Base-by-base conservation (phyloP, 2,888 invertebrate genomes). In the Leptinotarsa juncta region DNA sequence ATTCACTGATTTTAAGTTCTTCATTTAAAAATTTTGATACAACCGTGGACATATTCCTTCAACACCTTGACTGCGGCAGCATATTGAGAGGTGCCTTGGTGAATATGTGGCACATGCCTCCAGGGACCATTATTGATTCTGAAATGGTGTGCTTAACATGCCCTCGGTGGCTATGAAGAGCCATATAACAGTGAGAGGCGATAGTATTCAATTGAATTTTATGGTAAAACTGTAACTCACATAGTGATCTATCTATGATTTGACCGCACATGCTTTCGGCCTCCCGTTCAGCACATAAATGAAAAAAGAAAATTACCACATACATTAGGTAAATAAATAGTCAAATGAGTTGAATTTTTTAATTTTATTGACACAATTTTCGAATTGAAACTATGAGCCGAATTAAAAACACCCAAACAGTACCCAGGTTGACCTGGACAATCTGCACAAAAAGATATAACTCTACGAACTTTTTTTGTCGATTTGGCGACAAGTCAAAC, bases 401-500 rank as follows among this genome's bases (percentile, higher is more conserved):
- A 53, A n/a, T 53, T 42, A 10, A 42, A 53, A n/a, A 2, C n/a
- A 53, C 15, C n/a, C 15, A 53, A 53, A n/a, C 15, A n/a, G 51
- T 51, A 51, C 15, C 51, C n/a, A 53, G 53, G n/a, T 53, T n/a
- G 4, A n/a, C 53, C 15, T 7, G 53, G n/a, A 53, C 7, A 53
- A 53, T 53, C n/a, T 53, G 15, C 53, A 53, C 53, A 51, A 51
- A 51, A 16, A n/a, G 51, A 51, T 16, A 14, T 51, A 15, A 51
- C 51, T 51, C 51, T 1, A n/a, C 53, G 53, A 53, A 53, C 53
- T 53, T 53, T 53, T n/a, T n/a, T 53, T 53, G n/a, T 53, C n/a
- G 53, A 53, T n/a, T 53, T 53, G n/a, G n/a, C n/a, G 53, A 53
- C 53, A 53, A n/a, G 15, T 53, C 7, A 15, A 53, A n/a, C 53